Percentiles rank a stretch among this genome's conserved stretches.
Evolutionary conservation across 2,797 vertebrate genomes (phyloP).

Genomic region (Gallinago stenura): DNA sequence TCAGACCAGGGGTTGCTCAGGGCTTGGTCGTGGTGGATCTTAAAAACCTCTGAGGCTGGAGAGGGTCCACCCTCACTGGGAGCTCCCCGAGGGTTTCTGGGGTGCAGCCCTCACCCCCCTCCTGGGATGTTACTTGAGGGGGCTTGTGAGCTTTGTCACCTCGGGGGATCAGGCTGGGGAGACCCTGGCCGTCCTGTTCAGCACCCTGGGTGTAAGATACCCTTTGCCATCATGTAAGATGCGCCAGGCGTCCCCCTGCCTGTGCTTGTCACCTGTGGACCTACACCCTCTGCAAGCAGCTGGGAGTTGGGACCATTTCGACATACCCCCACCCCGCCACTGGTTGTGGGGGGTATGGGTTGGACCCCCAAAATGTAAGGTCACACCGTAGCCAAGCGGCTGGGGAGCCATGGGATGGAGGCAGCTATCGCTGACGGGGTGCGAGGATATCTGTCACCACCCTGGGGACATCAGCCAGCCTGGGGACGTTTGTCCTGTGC

Average conservation of each 20-base stretch:
- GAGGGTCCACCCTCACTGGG: not conserved
- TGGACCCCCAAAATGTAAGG: not conserved
- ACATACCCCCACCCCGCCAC: not conserved
- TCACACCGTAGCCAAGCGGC: not conserved
- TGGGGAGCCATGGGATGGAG: not conserved
- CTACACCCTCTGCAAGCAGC: not conserved
- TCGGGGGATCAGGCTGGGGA: rapidly evolving
- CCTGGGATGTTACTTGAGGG: not conserved
- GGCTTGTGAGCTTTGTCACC: not conserved
- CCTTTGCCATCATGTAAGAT: not conserved
- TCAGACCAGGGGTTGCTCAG: not conserved
- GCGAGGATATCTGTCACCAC: rapidly evolving
- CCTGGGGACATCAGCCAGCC: not conserved
- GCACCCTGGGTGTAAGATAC: not conserved
- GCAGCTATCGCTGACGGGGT: rapidly evolving
- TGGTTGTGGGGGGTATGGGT: not conserved
- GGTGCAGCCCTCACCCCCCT: not conserved
- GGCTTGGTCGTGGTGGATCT: not conserved
- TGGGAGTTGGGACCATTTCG: not conserved
- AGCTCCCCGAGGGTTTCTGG: not conserved
- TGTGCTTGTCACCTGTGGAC: not conserved
- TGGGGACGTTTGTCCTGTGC: not conserved
- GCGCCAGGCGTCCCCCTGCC: not conserved
- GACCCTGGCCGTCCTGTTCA: rapidly evolving
- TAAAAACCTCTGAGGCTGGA: not conserved